These are phyloP conservation scores for Echeneis naucrates DNA, from an alignment of 2,797 vertebrate species.

Conservation along the genomic window DNA sequence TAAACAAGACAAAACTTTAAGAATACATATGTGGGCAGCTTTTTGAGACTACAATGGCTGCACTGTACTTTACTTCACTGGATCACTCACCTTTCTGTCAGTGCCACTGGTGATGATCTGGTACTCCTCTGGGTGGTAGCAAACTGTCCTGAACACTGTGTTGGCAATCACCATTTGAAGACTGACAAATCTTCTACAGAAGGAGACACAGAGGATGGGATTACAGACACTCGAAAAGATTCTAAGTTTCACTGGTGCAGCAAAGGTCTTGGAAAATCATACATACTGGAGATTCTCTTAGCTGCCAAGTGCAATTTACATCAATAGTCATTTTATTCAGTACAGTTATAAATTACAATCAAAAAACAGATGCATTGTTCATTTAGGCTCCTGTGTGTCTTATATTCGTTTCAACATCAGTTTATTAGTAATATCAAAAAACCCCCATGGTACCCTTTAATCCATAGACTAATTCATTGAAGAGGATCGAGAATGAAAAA, in stretches of 20 bases:
- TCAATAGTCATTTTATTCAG: not conserved
- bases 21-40: not conserved
- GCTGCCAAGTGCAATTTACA: not conserved
- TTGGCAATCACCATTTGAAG: slow-evolving; percentile 89
- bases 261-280: slow-evolving; percentile 1
- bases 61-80: no score
- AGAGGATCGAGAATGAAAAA: slow-evolving; percentile 34
- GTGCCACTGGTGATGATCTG: slow-evolving; percentile 92
- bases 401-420: slow-evolving; percentile 10
- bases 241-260: slow-evolving; percentile 7
- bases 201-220: slow-evolving; percentile 1
- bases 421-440: slow-evolving; percentile 19
- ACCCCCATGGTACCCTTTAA: slow-evolving; percentile 22
- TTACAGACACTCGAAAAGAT: not conserved
- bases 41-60: not conserved
- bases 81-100: slow-evolving; percentile 86
- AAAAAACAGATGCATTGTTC: not conserved
- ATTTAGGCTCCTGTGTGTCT: slow-evolving; percentile 17
- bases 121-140: slow-evolving; percentile 92
- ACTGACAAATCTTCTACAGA: slow-evolving; percentile 84
- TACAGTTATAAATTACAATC: no score
- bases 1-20: not conserved
- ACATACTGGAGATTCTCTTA: not conserved
- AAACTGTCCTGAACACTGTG: slow-evolving; percentile 88
- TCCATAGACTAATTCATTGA: slow-evolving; percentile 28